Conservation (phyloP, 2,797 vertebrate genomes). For the Tauraco hartlaubi region DNA sequence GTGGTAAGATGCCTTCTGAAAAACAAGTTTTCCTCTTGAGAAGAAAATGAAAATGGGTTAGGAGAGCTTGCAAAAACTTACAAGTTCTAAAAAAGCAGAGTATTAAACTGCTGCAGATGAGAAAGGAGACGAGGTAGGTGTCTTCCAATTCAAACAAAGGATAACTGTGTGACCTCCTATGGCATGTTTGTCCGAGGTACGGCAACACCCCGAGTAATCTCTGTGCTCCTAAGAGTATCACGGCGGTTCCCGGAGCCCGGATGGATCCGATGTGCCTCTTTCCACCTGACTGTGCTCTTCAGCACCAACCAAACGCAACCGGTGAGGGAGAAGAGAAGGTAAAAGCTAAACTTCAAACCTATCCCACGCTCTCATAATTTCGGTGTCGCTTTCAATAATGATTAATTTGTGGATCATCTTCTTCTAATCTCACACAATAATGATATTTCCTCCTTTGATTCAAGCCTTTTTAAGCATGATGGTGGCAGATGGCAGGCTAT, state of each 20-base stretch:
- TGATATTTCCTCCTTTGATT: conserved; percentile 7
- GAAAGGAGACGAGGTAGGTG: neutral
- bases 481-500: conserved; percentile 56
- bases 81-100: neutral
- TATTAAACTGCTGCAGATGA: conserved; percentile 12
- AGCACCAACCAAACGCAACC: neutral
- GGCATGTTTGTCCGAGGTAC: neutral
- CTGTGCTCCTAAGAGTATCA: neutral
- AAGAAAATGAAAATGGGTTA: neutral
- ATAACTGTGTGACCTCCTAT: neutral
- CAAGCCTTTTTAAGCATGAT: conserved; percentile 16
- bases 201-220: neutral
- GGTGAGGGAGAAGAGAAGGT: neutral
- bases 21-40: neutral
- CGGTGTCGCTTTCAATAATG: neutral
- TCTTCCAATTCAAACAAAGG: conserved; percentile 45
- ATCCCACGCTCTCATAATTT: neutral
- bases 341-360: conserved; percentile 12
- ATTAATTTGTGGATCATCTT: conserved; percentile 23
- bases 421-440: conserved; percentile 30
- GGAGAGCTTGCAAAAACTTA: neutral
- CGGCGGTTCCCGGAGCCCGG: neutral
- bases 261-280: neutral
- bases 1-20: neutral
- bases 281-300: neutral